Evolutionary conservation across 2,113 vertebrate genomes (phyloP), one percentile per base, ranked within the genome.

Genomic region (Lepus americanus): DNA sequence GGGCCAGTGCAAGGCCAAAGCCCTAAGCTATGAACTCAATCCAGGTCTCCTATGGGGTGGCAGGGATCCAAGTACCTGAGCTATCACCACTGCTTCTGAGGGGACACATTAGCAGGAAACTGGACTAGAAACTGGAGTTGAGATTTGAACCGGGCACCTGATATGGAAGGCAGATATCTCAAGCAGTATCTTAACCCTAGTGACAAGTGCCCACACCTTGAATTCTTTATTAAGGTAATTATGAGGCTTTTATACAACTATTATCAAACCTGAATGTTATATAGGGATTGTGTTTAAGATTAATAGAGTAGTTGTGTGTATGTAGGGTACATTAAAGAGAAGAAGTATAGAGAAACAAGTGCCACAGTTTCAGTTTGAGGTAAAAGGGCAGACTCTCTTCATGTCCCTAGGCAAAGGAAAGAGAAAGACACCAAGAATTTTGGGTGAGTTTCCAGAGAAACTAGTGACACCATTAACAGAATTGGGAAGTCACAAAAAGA

Each of bases 141-240:
- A 19, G 4, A 59, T 19, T 59, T 44, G 44, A 44, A 44, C 44
- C 7, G 6, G 44, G 44, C 44, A 44, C 44, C 55, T 6, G 19
- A 59, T 59, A 59, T 59, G 55, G 19, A 19, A 59, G 14, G 55
- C 55, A 59, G 55, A 59, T 5, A 59, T 59, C 55, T 19, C 55
- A 16, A 59, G 19, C 55, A 16, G 14, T 59, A 14, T 59, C 55
- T 44, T 44, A 59, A 59, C 55, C 55, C 55, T 17, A 59, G 55
- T 44, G 8, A 44, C 44, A 44, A 44, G 44, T 44, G 6, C 44
- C 44, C 44, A 44, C 44, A 44, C 55, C 55, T 51, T 70, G 59
- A 85, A 91, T 79, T 79, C 44, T 86, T 94, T 61, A 19, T 66
- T 90, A 36, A 72, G 39, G 1, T 67, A 55, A 77, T n/a, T 92